Percentiles rank a stretch among this genome's conserved stretches.
Evolutionary conservation across 92 coral and sea anemone genomes (phyloP).

Genomic region (Umimayanthus kanabou): DNA sequence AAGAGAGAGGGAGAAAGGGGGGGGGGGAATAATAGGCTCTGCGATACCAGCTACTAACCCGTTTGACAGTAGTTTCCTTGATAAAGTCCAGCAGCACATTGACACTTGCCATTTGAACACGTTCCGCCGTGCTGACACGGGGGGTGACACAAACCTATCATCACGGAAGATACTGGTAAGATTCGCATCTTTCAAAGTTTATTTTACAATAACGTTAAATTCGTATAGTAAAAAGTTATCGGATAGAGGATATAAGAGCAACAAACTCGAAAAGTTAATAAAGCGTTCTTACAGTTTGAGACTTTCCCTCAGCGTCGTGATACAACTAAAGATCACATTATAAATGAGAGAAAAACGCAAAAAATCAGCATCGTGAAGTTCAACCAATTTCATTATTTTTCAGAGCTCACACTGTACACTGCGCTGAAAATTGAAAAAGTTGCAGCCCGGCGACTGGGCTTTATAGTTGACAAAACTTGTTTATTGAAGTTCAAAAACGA

Average conservation of each 20-base stretch:
- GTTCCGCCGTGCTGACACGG: slow-evolving; percentile 88
- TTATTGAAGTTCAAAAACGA: too few relatives aligned
- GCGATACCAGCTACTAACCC: slow-evolving; percentile 47
- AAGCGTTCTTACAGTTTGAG: too few relatives aligned
- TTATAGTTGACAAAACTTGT: not conserved
- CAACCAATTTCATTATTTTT: too few relatives aligned
- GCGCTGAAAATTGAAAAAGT: not conserved
- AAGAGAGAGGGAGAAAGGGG: not conserved
- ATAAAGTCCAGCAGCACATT: slow-evolving; percentile 85
- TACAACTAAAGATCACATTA: too few relatives aligned
- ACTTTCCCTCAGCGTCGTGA: too few relatives aligned
- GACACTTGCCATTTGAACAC: slow-evolving; percentile 76
- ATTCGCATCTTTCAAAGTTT: not conserved
- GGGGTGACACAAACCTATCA: slow-evolving; percentile 84
- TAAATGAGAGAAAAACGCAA: too few relatives aligned
- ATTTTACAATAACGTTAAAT: too few relatives aligned
- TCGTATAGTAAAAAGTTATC: too few relatives aligned
- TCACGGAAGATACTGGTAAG: not conserved
- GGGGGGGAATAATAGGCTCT: not conserved
- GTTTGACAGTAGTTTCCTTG: slow-evolving; percentile 86
- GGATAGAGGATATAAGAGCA: too few relatives aligned
- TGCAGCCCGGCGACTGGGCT: not conserved
- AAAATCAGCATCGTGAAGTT: too few relatives aligned
- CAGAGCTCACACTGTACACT: too few relatives aligned
- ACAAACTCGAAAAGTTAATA: too few relatives aligned